phyloP scores from a whole-genome alignment of 2,888 invertebrate species.

The Volucella zonaria region DNA sequence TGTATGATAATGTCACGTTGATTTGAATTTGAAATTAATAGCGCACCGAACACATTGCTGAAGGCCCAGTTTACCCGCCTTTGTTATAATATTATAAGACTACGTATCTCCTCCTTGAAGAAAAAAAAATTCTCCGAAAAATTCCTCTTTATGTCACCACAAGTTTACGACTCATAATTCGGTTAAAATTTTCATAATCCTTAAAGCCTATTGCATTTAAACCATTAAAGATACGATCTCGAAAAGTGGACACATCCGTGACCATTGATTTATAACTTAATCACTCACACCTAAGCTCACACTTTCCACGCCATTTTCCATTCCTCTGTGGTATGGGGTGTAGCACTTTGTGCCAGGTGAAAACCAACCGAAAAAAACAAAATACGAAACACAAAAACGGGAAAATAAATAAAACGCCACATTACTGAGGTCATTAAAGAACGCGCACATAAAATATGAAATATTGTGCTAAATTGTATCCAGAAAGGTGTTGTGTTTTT shows the following conservation, averaged over 20 bases:
- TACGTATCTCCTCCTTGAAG: too few species aligned
- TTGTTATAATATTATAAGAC: too few species aligned
- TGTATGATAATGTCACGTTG: too few species aligned
- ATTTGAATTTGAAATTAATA: too few species aligned
- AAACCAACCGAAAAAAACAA: background rate
- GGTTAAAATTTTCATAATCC: background rate
- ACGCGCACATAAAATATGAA: constrained; percentile 65
- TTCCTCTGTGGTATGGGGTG: constrained; percentile 3
- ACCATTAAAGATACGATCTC: constrained; percentile 37
- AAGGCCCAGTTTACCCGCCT: too few species aligned
- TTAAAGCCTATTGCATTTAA: background rate
- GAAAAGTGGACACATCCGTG: constrained; percentile 62
- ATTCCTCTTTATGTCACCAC: too few species aligned
- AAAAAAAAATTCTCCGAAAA: too few species aligned
- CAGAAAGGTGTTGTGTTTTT: constrained; percentile 45
- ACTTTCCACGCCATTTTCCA: constrained; percentile 11
- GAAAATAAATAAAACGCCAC: constrained; percentile 31
- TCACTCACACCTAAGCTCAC: constrained; percentile 45
- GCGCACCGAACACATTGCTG: too few species aligned
- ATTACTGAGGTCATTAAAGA: constrained; percentile 58
- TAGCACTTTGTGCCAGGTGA: constrained; percentile 1
- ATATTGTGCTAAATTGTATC: constrained; percentile 70
- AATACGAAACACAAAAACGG: too few species aligned
- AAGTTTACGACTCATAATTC: too few species aligned
- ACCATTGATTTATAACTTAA: constrained; percentile 63